Conservation (phyloP, 2,113 vertebrate species). For the Myrmecophaga tridactyla region DNA sequence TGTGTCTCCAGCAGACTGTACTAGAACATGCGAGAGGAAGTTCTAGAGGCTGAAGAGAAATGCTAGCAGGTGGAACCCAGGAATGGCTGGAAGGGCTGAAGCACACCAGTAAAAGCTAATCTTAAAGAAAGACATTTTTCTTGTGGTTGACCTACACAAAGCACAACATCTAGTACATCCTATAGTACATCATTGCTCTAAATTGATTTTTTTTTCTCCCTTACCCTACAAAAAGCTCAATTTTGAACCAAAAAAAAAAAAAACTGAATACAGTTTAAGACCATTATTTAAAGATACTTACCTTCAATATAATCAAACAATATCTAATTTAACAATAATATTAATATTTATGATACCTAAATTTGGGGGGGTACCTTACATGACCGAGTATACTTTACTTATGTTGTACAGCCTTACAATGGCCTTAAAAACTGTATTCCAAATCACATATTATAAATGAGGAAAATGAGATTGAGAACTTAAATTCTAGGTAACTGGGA, state of each 20-base stretch:
- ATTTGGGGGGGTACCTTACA: background rate
- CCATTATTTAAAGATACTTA: background rate
- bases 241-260: background rate
- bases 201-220: background rate
- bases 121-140: background rate
- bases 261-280: background rate
- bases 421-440: background rate
- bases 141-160: background rate
- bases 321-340: background rate
- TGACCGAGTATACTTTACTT: background rate
- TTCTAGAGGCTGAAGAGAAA: background rate
- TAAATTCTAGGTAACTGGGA: background rate
- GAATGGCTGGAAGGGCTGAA: background rate
- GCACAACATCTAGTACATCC: too few species aligned
- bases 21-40: background rate
- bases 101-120: background rate
- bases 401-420: background rate
- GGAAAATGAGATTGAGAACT: background rate
- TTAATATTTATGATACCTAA: background rate
- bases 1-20: background rate
- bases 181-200: background rate
- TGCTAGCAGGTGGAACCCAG: too few species aligned
- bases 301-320: background rate
- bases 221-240: background rate
- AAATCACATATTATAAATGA: background rate